Evolutionary conservation across 1,140 invertebrate species (phyloP).

Genomic region (Ephestia elutella): DNA sequence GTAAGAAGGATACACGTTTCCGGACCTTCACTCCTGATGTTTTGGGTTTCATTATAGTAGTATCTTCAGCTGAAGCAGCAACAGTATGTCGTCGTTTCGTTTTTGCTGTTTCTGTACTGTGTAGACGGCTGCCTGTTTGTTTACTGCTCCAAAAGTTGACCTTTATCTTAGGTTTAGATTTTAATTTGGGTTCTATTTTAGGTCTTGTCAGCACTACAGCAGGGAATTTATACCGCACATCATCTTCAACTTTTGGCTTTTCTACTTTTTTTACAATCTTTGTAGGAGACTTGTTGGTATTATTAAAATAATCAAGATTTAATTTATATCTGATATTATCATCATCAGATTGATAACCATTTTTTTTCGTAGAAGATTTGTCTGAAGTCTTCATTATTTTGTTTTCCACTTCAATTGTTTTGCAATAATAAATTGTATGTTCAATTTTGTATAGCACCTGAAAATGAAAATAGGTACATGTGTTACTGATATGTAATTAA

Average conservation of each 20-base stretch:
- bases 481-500: background rate
- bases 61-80: slow-evolving; percentile 23
- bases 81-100: slow-evolving; percentile 50
- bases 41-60: slow-evolving; percentile 37
- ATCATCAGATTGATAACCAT: slow-evolving; percentile 55
- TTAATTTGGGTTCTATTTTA: slow-evolving; percentile 42
- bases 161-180: slow-evolving; percentile 64
- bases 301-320: slow-evolving; percentile 48
- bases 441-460: slow-evolving; percentile 10
- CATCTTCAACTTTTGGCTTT: slow-evolving; percentile 41
- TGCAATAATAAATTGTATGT: background rate
- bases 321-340: slow-evolving; percentile 58
- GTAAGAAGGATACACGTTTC: slow-evolving; percentile 60
- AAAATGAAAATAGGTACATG: slow-evolving; percentile 6
- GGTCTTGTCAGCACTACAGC: slow-evolving; percentile 29
- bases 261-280: slow-evolving; percentile 29
- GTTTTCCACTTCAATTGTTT: background rate
- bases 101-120: slow-evolving; percentile 29
- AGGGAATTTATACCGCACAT: slow-evolving; percentile 59
- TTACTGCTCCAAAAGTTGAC: slow-evolving; percentile 69
- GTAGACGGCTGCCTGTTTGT: slow-evolving; percentile 32
- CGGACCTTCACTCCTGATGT: slow-evolving; percentile 43
- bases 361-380: slow-evolving; percentile 36
- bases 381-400: slow-evolving; percentile 43
- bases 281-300: slow-evolving; percentile 23